These are phyloP conservation scores for Himalopsyche phryganea DNA, from an alignment of 1,140 invertebrate species.

Conservation along the genomic window DNA sequence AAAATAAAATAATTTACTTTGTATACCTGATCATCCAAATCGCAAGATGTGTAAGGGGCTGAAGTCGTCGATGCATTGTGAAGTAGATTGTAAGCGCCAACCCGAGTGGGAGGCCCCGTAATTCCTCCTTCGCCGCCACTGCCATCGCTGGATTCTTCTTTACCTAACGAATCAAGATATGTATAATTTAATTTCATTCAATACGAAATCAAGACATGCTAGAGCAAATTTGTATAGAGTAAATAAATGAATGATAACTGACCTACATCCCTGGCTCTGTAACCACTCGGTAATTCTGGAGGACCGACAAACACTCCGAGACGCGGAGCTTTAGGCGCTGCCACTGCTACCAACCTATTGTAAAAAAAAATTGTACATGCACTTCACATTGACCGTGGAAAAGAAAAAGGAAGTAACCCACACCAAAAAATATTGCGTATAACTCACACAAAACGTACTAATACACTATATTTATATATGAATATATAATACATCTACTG, in stretches of 20 bases:
- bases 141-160: slow-evolving; percentile 33
- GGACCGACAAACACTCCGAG: slow-evolving; percentile 55
- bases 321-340: slow-evolving; percentile 78
- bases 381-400: too few relatives aligned
- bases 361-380: too few relatives aligned
- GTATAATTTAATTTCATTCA: too few relatives aligned
- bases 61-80: slow-evolving; percentile 28
- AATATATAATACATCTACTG: too few relatives aligned
- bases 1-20: too few relatives aligned
- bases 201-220: too few relatives aligned
- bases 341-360: slow-evolving; percentile 63
- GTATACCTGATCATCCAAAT: slow-evolving; percentile 31
- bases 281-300: slow-evolving; percentile 50
- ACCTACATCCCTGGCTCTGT: slow-evolving; percentile 40
- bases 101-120: slow-evolving; percentile 19
- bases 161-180: slow-evolving; percentile 9
- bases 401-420: too few relatives aligned
- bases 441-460: too few relatives aligned
- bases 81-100: slow-evolving; percentile 30
- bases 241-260: not conserved
- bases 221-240: too few relatives aligned
- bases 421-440: too few relatives aligned
- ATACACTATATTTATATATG: too few relatives aligned
- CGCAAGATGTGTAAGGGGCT: slow-evolving; percentile 27
- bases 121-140: slow-evolving; percentile 21